Conservation (phyloP, 2,797 vertebrate species). For the Spinibarbus caldwelli region DNA sequence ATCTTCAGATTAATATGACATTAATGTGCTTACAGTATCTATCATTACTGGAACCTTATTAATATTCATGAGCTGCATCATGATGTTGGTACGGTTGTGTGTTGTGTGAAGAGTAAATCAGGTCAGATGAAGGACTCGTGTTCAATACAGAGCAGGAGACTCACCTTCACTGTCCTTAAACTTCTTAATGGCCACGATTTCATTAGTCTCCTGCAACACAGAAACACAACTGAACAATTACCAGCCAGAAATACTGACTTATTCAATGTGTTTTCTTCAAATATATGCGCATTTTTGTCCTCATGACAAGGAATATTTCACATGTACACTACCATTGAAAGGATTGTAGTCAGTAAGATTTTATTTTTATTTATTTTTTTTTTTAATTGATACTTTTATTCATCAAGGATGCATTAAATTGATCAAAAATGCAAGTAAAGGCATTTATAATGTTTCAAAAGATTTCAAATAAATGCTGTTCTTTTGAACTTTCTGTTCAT, state of each 20-base stretch:
- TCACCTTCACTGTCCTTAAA: slow-evolving; percentile 94
- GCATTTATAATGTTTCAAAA: not conserved
- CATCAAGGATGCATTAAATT: not conserved
- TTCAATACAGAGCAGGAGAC: slow-evolving; percentile 30
- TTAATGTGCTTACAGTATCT: not conserved
- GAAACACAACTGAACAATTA: slow-evolving; percentile 46
- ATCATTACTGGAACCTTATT: not conserved
- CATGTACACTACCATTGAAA: not conserved
- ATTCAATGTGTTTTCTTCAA: not conserved
- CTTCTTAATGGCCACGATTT: slow-evolving; percentile 94
- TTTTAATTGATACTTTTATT: not conserved
- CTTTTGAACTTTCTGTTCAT: not conserved
- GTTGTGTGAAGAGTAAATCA: not conserved
- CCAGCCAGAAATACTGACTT: not conserved
- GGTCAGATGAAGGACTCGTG: not conserved
- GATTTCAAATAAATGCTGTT: not conserved
- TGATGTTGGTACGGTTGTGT: not conserved
- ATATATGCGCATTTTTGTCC: too few species aligned
- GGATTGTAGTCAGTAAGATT: not conserved
- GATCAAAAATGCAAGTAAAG: not conserved
- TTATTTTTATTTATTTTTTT: not conserved
- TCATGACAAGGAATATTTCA: not conserved
- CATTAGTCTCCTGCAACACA: slow-evolving; percentile 89
- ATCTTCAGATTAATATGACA: not conserved
- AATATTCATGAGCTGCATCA: slow-evolving; percentile 10